Evolutionary conservation across 2,797 vertebrate genomes (phyloP), one percentile per base, ranked within the genome.

Genomic region (Pelodytes ibericus): DNA sequence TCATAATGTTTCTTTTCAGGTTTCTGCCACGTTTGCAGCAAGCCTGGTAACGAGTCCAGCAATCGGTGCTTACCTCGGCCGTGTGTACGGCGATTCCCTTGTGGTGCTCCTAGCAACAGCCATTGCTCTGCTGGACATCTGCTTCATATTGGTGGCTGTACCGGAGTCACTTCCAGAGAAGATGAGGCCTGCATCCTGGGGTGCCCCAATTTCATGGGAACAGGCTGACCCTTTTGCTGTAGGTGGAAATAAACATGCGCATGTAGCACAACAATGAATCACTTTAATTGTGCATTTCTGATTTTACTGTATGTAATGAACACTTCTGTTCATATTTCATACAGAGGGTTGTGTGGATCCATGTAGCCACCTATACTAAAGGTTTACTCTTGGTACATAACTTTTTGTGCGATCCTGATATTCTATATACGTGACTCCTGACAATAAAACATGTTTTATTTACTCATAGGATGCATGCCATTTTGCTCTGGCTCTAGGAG

Each of bases 181-280:
- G 85, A 95, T 95, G 93, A 84, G 94, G 31, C 94, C 94, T 0
- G 94, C 93, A 0, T 94, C 94, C 0, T 95, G 94, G 94, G 94
- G 93, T 70, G 94, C 94, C 0, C 94, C 94, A 51, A 95, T 95
- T 74, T 95, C 94, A 0, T 95, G 94, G 94, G 94, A 95, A 27
- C 94, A 95, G 83, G 94, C 94, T 1, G 94, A 95, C 81, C 94
- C 94, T 10, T 95, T 95, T 80, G 93, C 94, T n/a, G 94, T 94
- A 88, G 90, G 91, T 82, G 3, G 26, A 53, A 13, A 2, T 36
- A 36, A 13, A 3, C 8, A 22, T 58, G 13, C 22, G 27, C 20
- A 24, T 16, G n/a, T 58, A 27, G 11, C 24, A 20, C 20, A 20
- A 20, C 22, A n/a, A n/a, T n/a, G n/a, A n/a, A n/a, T n/a, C n/a